Base-by-base conservation (phyloP, 2,113 vertebrate species). In the Entelurus aequoreus region DNA sequence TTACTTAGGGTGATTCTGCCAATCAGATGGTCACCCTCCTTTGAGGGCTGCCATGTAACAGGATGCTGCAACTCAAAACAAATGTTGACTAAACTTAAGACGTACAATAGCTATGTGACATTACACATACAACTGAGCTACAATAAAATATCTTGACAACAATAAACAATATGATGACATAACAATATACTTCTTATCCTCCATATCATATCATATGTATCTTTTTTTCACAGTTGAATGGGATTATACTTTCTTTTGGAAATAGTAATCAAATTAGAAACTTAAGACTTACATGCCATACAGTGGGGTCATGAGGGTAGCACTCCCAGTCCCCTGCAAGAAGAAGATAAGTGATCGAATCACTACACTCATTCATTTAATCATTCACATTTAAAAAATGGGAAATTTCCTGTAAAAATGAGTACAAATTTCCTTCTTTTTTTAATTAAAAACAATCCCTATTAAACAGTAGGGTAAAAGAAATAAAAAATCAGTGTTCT, bases 41-140 rank as follows among this genome's bases (percentile, higher is more conserved):
- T 99, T 76, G 97, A 99, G 48, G 97, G 97, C 47, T 99, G 96
- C 97, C 97, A 99, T 82, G 95, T 97, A 70, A 96, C 95, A 28
- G 97, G 97, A 89, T 97, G 97, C 97, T 98, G 85, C 80, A 55
- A 52, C 8, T 50, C 4, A 47, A 60, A 21, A 66, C 11, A 35
- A 19, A 9, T 15, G 28, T 54, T 36, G 42, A 2, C 12, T 2
- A 1, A 13, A 50, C 37, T 36, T 60, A 35, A 28, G 7, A 21
- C n/a, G 38, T 1, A 48, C 14, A 50, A 40, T 38, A 55, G n/a
- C 28, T 19, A 8, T 21, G 49, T 19, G 49, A 21, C 16, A 8
- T 19, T 8, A 1, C 16, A 19, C 48, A 49, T 16, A 49, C 16
- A 14, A 49, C 15, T 49, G 15, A 49, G 15, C 14, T 49, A 49